A percentile compares a stretch with the other conserved stretches of the same genome.
Conservation (phyloP, 2,113 vertebrate genomes). For the Ctenomys sociabilis region DNA sequence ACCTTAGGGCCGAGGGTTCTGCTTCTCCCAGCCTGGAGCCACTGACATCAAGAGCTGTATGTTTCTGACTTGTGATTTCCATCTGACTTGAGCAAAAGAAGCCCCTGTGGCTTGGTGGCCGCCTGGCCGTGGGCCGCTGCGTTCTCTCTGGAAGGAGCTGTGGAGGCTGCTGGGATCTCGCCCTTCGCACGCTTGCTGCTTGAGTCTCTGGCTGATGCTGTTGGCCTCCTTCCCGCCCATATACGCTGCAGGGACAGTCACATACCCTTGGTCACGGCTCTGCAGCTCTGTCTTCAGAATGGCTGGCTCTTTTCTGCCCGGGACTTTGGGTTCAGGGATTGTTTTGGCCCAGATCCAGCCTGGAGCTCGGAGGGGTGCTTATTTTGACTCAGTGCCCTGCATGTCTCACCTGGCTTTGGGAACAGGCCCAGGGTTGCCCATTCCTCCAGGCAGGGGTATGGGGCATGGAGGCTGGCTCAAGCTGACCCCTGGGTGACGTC, state of each 20-base stretch:
- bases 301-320: background rate
- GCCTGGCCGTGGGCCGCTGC: background rate
- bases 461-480: background rate
- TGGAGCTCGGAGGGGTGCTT: rapidly evolving
- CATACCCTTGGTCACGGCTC: rapidly evolving
- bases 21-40: background rate
- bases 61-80: background rate
- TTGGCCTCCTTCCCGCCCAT: too few relatives aligned
- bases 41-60: background rate
- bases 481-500: too few relatives aligned
- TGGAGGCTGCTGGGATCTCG: rapidly evolving
- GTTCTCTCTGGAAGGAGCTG: rapidly evolving
- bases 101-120: background rate
- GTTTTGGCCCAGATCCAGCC: background rate
- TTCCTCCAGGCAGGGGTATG: rapidly evolving
- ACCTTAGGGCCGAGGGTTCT: background rate
- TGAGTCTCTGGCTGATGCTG: rapidly evolving
- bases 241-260: rapidly evolving
- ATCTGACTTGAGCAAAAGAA: background rate
- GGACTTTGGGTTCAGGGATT: background rate
- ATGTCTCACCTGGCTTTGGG: background rate
- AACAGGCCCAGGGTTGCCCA: background rate
- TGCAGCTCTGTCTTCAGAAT: rapidly evolving
- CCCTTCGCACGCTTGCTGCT: rapidly evolving
- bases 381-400: rapidly evolving